Evolutionary conservation across 2,888 invertebrate genomes (phyloP), one percentile per base, ranked within the genome.

Genomic region (Protula sp.): DNA sequence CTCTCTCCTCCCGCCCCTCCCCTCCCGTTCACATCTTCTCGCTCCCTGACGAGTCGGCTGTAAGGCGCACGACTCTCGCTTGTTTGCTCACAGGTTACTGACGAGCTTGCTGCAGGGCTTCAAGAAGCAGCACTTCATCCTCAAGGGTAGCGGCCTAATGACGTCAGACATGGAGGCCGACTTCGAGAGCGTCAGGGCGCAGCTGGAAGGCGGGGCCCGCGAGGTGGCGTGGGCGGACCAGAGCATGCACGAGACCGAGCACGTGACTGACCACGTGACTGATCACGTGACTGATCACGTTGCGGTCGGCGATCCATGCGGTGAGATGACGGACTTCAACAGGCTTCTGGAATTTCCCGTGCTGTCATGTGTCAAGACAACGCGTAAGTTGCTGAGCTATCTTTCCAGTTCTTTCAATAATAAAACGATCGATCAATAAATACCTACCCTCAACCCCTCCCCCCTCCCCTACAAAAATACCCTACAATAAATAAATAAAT

Each of bases 221-320:
- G 74, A 74, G 45, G 69, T 76, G 19, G 61, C 66, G 2, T 77
- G 75, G 75, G 74, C 67, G 9, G 75, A 76, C 56, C 67, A 72
- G 54, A 14, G 9, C 38, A 38, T 14, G 9, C 38, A 14, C 19
- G 38, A 38, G 19, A 38, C 19, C 9, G 19, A 9, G 9, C 9
- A 19, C 19, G 38, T 38, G 19, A 14, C 38, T 14, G 38, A 38
- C n/a, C n/a, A n/a, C n/a, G n/a, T n/a, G 38, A 38, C 38, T 38
- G 38, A 38, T 14, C 9, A 38, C 38, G 19, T 14, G 38, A 38
- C 38, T 38, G 19, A 9, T 38, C 9, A 19, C 9, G 38, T 14
- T 9, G 38, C 19, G 38, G 9, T 38, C 19, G 38, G 38, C 19
- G 38, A 38, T 38, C 19, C 38, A 14, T 14, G 9, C 9, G 38